Evolutionary conservation across 2,113 vertebrate genomes (phyloP), one percentile per base, ranked within the genome.

Genomic region (Anarhynchus alexandrinus): DNA sequence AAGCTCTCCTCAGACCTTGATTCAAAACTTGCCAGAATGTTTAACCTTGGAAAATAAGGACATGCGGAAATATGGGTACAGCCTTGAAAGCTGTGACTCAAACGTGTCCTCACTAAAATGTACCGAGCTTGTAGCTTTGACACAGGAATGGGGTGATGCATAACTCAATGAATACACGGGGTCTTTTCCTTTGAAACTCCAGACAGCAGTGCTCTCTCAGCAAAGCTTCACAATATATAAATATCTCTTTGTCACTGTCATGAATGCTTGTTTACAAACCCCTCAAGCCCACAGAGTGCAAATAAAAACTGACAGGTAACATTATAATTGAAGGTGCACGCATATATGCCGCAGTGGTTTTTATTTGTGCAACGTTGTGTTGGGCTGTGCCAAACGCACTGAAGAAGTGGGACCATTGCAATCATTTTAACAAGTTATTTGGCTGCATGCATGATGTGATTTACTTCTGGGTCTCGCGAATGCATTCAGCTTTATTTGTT

Each of bases 401-500:
- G 51, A 82, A 81, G 94, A 97, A 86, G 81, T 38, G 52, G 64
- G 66, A 82, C 67, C 40, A 34, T 38, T 87, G 92, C 88, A 97
- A 81, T 86, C 13, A 74, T 84, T 97, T 94, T 91, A 97, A 85
- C 88, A 94, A 94, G 90, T 97, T 85, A 58, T 95, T 96, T 94
- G 93, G 92, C 97, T 97, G 80, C 94, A 89, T 94, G 90, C 76
- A 69, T 95, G 95, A 97, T 97, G 95, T 97, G 96, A 98, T 98
- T 98, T 98, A 94, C 97, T 98, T 96, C 64, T 47, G 93, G 47
- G 88, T 96, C 94, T 96, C 57, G 43, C 91, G 57, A 97, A 97
- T 94, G 92, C 94, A 95, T 97, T 97, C 91, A 55, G 93, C 94
- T 97, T 98, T 98, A 98, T 98, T 98, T 98, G 98, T 98, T 98